Conservation (phyloP, 2,113 vertebrate species). For the Chascanopsetta lugubris region DNA sequence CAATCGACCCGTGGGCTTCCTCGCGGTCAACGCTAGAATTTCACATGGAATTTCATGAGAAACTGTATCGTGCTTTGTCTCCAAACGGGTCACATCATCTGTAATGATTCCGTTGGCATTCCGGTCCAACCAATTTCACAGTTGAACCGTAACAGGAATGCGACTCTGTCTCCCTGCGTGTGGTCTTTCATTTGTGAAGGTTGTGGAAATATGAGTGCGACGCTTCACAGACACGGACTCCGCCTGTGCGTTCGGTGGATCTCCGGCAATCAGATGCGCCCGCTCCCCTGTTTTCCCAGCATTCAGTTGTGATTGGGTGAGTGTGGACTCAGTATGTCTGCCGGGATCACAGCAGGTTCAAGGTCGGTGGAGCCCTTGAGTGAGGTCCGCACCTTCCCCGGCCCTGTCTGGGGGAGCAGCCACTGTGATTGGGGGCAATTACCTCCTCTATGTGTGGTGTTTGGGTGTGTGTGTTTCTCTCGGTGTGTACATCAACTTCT, state of each 20-base stretch:
- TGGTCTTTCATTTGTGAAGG: constrained; percentile 52
- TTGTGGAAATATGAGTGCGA: constrained; percentile 33
- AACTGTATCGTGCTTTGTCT: constrained; percentile 21
- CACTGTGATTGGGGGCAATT: constrained; percentile 50
- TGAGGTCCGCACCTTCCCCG: constrained; percentile 9
- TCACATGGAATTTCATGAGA: constrained; percentile 4
- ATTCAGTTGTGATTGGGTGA: constrained; percentile 18
- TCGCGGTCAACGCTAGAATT: constrained; percentile 1
- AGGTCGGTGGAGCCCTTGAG: constrained; percentile 22
- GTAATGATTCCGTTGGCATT: constrained; percentile 47
- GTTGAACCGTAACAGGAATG: constrained; percentile 27
- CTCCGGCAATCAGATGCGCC: constrained; percentile 12
- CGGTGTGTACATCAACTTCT: not conserved
- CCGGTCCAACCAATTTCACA: constrained; percentile 58
- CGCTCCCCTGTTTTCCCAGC: constrained; percentile 15
- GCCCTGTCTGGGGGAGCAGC: constrained; percentile 20
- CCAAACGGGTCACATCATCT: constrained; percentile 31
- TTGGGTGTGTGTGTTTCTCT: not conserved
- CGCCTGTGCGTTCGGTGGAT: constrained; percentile 23
- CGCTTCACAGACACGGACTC: not conserved
- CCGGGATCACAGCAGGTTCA: constrained; percentile 21
- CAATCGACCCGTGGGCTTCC: too few species aligned
- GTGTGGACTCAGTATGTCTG: constrained; percentile 12
- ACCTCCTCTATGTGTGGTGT: constrained; percentile 20
- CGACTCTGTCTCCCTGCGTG: constrained; percentile 17